These are phyloP conservation scores for Hyppa rectilinea DNA, from an alignment of 2,888 invertebrate species.

Conservation along the genomic window DNA sequence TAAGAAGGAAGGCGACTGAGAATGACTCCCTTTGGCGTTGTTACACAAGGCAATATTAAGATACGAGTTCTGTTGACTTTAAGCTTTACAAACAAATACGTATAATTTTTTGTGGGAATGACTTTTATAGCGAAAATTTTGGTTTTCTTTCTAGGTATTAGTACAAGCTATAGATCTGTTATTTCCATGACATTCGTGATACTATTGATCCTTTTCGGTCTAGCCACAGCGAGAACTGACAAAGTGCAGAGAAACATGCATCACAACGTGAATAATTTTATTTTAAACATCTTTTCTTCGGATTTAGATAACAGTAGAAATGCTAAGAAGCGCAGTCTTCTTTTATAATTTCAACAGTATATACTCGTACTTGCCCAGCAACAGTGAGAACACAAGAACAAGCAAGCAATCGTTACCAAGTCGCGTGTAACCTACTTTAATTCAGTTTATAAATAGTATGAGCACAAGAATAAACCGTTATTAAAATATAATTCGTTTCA, in stretches of 20 bases:
- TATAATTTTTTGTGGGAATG: background rate
- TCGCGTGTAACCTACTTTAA: slow-evolving; percentile 54
- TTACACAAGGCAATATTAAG: slow-evolving; percentile 23
- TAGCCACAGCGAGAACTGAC: background rate
- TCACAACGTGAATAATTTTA: background rate
- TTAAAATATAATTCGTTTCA: slow-evolving; percentile 23
- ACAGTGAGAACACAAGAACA: background rate
- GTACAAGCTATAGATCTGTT: background rate
- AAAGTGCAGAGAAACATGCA: slow-evolving; percentile 9
- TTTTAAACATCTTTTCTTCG: background rate
- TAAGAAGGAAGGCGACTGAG: slow-evolving; percentile 19
- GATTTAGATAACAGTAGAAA: background rate
- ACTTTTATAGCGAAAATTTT: background rate
- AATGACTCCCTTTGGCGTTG: slow-evolving; percentile 49
- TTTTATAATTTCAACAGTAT: background rate
- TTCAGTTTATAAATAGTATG: slow-evolving; percentile 44
- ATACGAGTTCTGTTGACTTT: slow-evolving; percentile 8
- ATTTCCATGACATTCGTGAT: background rate
- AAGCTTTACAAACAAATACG: slow-evolving; percentile 1
- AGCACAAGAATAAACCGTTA: slow-evolving; percentile 23
- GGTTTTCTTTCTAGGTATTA: background rate
- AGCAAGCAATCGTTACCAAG: slow-evolving; percentile 17
- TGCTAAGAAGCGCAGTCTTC: background rate
- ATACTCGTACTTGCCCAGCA: too few species aligned
- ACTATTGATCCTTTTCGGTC: background rate